Evolutionary conservation across 2,113 vertebrate species (phyloP).

Genomic region (Cavia porcellus): DNA sequence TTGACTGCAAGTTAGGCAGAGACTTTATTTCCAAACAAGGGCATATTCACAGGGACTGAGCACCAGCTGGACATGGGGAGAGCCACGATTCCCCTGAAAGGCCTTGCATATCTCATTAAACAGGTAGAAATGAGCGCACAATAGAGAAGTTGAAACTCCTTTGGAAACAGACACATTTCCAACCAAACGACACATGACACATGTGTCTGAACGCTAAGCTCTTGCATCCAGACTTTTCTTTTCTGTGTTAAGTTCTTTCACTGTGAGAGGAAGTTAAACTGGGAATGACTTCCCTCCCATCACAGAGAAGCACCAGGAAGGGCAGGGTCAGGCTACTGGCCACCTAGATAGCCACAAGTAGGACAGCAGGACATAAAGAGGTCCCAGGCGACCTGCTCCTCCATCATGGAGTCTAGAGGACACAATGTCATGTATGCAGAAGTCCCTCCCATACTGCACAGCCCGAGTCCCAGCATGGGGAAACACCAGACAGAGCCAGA

Average conservation of each 20-base stretch:
- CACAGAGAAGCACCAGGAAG: not conserved
- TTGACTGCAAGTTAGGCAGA: not conserved
- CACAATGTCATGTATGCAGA: fast-evolving
- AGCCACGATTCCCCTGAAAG: not conserved
- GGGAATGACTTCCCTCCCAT: not conserved
- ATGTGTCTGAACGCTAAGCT: no score
- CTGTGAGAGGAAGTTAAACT: not conserved
- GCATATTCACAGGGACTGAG: not conserved
- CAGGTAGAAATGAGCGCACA: no score
- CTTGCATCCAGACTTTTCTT: not conserved
- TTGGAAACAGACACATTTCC: not conserved
- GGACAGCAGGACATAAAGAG: not conserved
- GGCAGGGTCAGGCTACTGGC: not conserved
- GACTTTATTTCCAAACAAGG: not conserved
- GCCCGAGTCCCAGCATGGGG: not conserved
- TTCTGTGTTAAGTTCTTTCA: not conserved
- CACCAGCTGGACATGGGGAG: not conserved
- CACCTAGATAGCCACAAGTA: not conserved
- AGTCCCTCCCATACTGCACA: not conserved
- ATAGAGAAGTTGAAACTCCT: not conserved
- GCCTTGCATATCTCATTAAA: not conserved
- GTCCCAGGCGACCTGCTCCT: not conserved
- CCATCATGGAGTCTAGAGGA: not conserved
- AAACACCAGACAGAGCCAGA: not conserved
- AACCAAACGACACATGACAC: not conserved